Conservation (phyloP, 2,888 invertebrate species). For the Myopa tessellatipennis region DNA sequence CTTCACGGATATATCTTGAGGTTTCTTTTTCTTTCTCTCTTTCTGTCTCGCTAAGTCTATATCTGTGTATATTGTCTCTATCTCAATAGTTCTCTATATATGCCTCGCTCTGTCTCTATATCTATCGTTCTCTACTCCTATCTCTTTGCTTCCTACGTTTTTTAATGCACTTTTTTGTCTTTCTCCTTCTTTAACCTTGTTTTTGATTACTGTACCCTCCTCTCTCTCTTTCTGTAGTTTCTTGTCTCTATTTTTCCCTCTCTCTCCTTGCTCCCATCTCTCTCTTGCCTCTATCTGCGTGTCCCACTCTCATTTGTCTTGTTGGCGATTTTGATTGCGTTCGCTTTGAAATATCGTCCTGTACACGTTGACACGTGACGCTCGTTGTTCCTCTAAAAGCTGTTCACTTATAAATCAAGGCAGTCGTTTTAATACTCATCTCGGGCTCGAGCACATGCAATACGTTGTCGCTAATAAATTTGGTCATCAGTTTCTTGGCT, state of each 20-base stretch:
- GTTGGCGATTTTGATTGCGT: constrained; percentile 2
- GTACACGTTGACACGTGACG: constrained; percentile 8
- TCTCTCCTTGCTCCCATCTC: not conserved
- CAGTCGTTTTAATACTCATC: not conserved
- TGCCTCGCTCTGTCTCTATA: not conserved
- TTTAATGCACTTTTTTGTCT: not conserved
- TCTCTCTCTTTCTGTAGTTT: too few relatives aligned
- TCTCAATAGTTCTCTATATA: too few relatives aligned
- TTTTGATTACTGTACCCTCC: too few relatives aligned
- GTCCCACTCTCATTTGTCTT: not conserved
- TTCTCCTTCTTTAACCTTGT: not conserved
- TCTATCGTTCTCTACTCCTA: not conserved
- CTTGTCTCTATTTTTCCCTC: not conserved
- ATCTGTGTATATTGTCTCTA: too few relatives aligned
- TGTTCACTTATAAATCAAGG: constrained; percentile 10
- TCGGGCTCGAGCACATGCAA: too few relatives aligned
- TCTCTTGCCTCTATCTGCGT: too few relatives aligned
- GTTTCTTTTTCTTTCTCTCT: too few relatives aligned
- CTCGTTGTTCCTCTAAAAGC: not conserved
- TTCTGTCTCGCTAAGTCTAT: too few relatives aligned
- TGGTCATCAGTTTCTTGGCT: too few relatives aligned
- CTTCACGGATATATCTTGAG: not conserved
- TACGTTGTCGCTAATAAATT: too few relatives aligned
- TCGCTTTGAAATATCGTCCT: constrained; percentile 10
- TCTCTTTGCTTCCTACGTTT: too few relatives aligned